phyloP scores from a whole-genome alignment of 2,797 vertebrate species.

The Monodelphis domestica region DNA sequence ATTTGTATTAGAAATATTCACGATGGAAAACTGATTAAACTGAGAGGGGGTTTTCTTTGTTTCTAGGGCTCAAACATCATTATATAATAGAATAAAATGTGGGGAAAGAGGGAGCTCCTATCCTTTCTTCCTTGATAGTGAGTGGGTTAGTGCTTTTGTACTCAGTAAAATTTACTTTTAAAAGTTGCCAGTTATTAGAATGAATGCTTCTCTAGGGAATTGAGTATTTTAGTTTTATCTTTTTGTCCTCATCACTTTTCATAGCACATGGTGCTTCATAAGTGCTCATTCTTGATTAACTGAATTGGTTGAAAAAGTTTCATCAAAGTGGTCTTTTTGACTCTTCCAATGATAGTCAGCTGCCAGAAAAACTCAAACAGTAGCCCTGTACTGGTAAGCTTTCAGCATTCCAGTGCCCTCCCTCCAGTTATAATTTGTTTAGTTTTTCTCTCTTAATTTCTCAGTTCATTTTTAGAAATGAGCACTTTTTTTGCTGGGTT shows the following conservation, averaged over 20 bases:
- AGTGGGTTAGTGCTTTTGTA: not conserved
- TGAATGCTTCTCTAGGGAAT: not conserved
- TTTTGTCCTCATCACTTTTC: not conserved
- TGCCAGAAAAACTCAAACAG: not conserved
- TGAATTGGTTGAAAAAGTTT: not conserved
- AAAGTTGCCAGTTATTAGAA: not conserved
- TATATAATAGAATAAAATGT: not conserved
- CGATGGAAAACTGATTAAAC: not conserved
- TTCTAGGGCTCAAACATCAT: not conserved
- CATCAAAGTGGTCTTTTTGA: not conserved
- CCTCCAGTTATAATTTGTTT: not conserved
- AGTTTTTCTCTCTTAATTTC: not conserved
- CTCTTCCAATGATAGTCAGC: not conserved
- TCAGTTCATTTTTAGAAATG: not conserved
- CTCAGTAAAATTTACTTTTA: not conserved
- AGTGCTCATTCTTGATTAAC: not conserved
- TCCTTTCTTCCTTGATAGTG: not conserved
- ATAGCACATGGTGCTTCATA: not conserved
- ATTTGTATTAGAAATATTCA: not conserved
- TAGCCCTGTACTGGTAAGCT: not conserved
- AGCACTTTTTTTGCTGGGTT: not conserved
- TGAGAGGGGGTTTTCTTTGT: not conserved
- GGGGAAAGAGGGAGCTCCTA: not conserved
- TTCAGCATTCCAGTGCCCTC: not conserved
- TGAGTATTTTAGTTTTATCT: not conserved